Evolutionary conservation across 2,113 vertebrate genomes (phyloP), one percentile per base, ranked within the genome.

Genomic region (Colinus virginianus): DNA sequence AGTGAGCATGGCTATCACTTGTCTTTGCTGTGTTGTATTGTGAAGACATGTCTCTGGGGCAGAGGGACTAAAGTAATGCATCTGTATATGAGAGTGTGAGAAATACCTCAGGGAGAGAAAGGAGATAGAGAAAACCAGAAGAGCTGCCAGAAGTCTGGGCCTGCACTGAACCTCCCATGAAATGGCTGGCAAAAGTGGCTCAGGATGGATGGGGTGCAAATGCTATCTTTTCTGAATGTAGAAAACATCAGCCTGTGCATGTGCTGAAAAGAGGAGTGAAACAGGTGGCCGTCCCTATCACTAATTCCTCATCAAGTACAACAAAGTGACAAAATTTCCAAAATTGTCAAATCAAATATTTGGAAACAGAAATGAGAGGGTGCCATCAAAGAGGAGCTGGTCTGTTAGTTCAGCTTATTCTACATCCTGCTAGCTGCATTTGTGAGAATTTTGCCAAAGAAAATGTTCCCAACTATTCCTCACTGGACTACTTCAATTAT

Each of bases 361-460:
- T 72, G 81, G 20, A 30, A 75, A 62, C 59, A 9, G 56, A 68
- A 55, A 45, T 95, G 58, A 38, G n/a, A 93, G 21, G 42, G 11
- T 95, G 55, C 38, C 59, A 88, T 84, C 26, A 63, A 87, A 87
- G 62, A 89, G 56, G 83, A 96, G 85, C 23, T 46, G 69, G 21
- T 38, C 66, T 81, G 45, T 80, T 77, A 84, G 84, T 94, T 95
- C 90, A 80, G 23, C 22, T 83, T 95, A 72, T 61, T 71, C 43
- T 90, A 45, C 34, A 94, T 94, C 78, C 87, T 90, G 78, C 38
- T 82, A 70, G 92, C 56, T 83, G 76, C 71, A 78, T 79, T 94
- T 91, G 70, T 79, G 75, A 95, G 81, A 94, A 77, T 83, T 94
- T 92, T 95, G 48, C 66, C 66, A 90, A 94, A 88, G 68, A 96